A percentile compares a stretch with the other conserved stretches of the same genome.
phyloP scores from a whole-genome alignment of 2,888 invertebrate genomes.

The Brachypterus glaber region DNA sequence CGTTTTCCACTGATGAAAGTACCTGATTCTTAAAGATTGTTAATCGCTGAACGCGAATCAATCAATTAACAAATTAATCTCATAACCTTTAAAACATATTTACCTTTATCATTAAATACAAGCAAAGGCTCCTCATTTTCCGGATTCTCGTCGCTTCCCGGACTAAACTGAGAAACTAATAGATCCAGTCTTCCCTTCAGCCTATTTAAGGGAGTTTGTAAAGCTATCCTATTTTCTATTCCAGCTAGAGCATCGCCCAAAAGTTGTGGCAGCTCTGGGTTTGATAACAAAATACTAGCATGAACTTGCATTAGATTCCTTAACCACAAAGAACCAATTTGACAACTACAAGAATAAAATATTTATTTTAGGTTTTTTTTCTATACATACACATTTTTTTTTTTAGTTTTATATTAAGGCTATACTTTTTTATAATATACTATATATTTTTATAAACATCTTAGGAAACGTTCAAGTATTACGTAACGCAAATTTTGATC shows the following conservation, averaged over 20 bases:
- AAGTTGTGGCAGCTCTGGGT: conserved; percentile 48
- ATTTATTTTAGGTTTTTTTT: conserved; percentile 1
- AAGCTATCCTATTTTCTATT: conserved; percentile 46
- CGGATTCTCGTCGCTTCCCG: conserved; percentile 27
- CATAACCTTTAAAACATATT: conserved; percentile 9
- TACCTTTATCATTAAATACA: conserved; percentile 49
- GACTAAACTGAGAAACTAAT: conserved; percentile 45
- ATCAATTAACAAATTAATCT: conserved; percentile 2
- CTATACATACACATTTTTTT: too few species aligned
- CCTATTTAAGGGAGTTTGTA: conserved; percentile 46
- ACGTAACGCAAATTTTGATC: too few species aligned
- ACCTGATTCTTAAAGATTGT: too few species aligned
- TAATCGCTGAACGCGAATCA: too few species aligned
- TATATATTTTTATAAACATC: too few species aligned
- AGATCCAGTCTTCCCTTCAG: conserved; percentile 54
- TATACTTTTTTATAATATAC: too few species aligned
- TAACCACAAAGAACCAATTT: conserved; percentile 50
- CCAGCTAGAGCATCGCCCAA: conserved; percentile 48
- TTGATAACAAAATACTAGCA: conserved; percentile 52
- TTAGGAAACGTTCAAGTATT: too few species aligned
- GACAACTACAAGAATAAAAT: conserved; percentile 38
- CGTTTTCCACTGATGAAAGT: too few species aligned
- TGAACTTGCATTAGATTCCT: conserved; percentile 49
- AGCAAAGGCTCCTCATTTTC: conserved; percentile 42
- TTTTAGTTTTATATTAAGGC: too few species aligned